Base-by-base conservation (phyloP, 2,888 invertebrate genomes). In the Ditula angustiorana region DNA sequence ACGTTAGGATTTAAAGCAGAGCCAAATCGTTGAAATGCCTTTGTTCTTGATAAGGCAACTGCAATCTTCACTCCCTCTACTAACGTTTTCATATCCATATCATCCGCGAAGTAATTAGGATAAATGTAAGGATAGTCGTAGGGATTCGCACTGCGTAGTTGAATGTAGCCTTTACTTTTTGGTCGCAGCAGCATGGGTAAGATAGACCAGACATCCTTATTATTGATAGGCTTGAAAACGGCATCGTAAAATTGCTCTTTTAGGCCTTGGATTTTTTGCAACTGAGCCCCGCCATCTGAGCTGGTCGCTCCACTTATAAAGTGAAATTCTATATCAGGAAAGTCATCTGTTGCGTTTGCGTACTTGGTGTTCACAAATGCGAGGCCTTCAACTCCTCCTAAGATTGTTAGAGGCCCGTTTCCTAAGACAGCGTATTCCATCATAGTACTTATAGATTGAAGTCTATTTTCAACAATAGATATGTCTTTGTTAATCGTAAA, bases 281-380 rank as follows among this genome's bases (percentile, higher is more conserved):
- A 81, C 71, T 97, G 97, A 10, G 95, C 94, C 0, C 98, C 98
- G 0, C 96, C 97, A 78, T 98, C 98, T 0, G 97, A 97, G 79
- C 96, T 97, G 0, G 97, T 96, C 2, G 97, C 96, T 5, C 97
- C 97, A 0, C 97, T 97, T 37, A 97, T 95, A 75, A 98, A 97
- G 83, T 98, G 98, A 74, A 98, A 96, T 79, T 98, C 97, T 33
- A 98, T 96, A 74, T 98, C 98, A 0, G 98, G 98, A 82, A 95
- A 97, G 79, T 98, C 98, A 0, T 96, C 94, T 0, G 95, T 94
- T 0, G 93, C 94, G 74, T 98, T 98, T 0, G 94, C 96, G 76
- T 96, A 97, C 81, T 97, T 97, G 0, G 98, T 98, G 71, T 97
- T 97, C 13, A 98, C 96, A 82, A 97, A 98, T 0, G 96, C 98